phyloP scores from a whole-genome alignment of 2,797 vertebrate species.

The Sebastes matsubarae region DNA sequence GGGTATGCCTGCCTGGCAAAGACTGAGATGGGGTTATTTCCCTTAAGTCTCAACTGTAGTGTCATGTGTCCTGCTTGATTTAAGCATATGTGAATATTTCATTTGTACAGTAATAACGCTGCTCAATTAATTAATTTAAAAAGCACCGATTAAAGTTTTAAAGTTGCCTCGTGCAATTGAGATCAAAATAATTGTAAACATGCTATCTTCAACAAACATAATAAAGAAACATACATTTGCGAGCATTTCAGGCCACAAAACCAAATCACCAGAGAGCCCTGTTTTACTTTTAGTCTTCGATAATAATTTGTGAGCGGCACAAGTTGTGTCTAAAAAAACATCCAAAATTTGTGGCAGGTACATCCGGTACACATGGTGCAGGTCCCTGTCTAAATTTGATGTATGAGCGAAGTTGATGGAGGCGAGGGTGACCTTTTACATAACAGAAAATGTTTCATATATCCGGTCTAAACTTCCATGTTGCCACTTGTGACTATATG shows the following conservation, averaged over 20 bases:
- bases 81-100: neutral
- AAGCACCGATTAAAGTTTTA: neutral
- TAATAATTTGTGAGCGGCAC: neutral
- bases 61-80: conserved; percentile 26
- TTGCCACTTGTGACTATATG: conserved; percentile 24
- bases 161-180: neutral
- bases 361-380: neutral
- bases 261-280: neutral
- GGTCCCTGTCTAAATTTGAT: neutral
- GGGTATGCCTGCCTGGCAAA: conserved; percentile 50
- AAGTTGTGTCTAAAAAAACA: neutral
- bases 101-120: neutral
- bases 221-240: neutral
- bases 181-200: neutral
- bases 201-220: neutral
- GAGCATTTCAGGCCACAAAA: neutral
- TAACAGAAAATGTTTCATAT: neutral
- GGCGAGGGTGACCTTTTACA: neutral
- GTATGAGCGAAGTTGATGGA: neutral
- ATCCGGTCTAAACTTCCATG: neutral
- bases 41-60: conserved; percentile 1
- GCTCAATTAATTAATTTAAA: neutral
- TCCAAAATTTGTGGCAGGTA: neutral
- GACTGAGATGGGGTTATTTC: conserved; percentile 25
- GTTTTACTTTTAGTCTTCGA: neutral